Evolutionary conservation across 2,888 invertebrate species (phyloP), one percentile per base, ranked within the genome.

Genomic region (Gonocerus acuteangulatus): DNA sequence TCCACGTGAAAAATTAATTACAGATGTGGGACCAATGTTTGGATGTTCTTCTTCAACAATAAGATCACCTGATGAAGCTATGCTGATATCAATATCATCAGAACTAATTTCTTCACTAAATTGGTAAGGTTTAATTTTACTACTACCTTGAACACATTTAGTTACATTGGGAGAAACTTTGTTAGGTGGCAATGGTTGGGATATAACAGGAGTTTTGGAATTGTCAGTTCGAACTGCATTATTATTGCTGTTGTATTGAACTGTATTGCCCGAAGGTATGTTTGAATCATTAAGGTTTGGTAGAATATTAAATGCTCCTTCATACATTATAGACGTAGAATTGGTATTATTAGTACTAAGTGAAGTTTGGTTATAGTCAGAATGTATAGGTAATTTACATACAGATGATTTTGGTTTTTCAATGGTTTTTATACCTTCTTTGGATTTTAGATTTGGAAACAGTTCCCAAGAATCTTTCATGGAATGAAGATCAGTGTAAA

Each of bases 21-120:
- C 52, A 39, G 52, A 52, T 22, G 13, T 52, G 18, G 36, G 21
- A 22, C 39, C 36, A 7, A 52, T 15, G n/a, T 19, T 54, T 34
- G 34, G 19, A 15, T 56, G 61, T 15, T 61, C 61, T 56, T 52
- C 51, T 23, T 49, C 49, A 6, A 48, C 49, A 7, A 44, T 27
- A 45, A 59, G 34, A 18, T 59, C 59, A 32, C 62, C 58, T 22
- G 58, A 47, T 18, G 62, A 48, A 34, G 56, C 62, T 15, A 62
- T 49, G 23, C 52, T 62, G 22, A 62, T 59, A 52, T 62, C 62
- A 62, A 62, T 62, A 22, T 62, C 62, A 47, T 59, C 62, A n/a
- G 62, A 59, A 36, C 62, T 52, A 11, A 62, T 47, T 19, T 59
- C 59, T 47, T 48, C 48, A 48, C 32, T 48, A 22, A 48, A 39